A percentile compares a stretch with the other conserved stretches of the same genome.
These are phyloP conservation scores for Petrocephalus schoutedeni DNA, from an alignment of 2,797 vertebrate species.

Conservation along the genomic window DNA sequence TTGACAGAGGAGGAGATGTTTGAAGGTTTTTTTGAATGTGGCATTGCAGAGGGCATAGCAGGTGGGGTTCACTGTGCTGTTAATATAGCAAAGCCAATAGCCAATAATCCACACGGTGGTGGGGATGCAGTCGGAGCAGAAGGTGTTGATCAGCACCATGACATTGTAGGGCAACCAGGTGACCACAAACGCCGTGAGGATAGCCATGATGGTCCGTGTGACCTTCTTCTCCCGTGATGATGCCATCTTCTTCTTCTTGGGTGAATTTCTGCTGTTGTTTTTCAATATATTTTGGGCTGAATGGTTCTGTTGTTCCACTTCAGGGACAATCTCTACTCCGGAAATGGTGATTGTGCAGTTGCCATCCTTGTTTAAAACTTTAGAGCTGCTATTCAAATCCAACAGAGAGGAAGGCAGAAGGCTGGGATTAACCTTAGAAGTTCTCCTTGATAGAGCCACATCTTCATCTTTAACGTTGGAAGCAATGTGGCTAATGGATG, in stretches of 20 bases:
- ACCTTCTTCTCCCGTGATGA: constrained; percentile 87
- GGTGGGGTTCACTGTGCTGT: constrained; percentile 95
- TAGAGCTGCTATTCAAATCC: not conserved
- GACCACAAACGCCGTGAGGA: constrained; percentile 85
- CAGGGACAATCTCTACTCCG: not conserved
- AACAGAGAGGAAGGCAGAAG: constrained; percentile 39
- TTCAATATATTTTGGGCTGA: constrained; percentile 74
- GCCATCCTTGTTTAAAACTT: not conserved
- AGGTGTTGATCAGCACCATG: constrained; percentile 94
- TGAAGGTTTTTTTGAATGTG: constrained; percentile 97
- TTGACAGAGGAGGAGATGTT: constrained; percentile 88
- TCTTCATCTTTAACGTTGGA: constrained; percentile 52
- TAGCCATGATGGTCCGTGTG: constrained; percentile 93
- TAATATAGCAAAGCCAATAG: constrained; percentile 98
- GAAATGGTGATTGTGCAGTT: not conserved
- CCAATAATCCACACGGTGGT: constrained; percentile 86
- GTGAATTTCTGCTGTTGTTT: constrained; percentile 31
- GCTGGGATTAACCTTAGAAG: constrained; percentile 29
- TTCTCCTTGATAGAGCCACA: constrained; percentile 19
- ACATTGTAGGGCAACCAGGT: constrained; percentile 97
- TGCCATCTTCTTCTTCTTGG: constrained; percentile 63
- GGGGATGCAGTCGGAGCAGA: constrained; percentile 80
- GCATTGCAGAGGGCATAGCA: constrained; percentile 94
- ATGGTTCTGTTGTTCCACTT: constrained; percentile 53
- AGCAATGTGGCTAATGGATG: constrained; percentile 59